Evolutionary conservation across 2,113 vertebrate species (phyloP).

Genomic region (Bothrops jararaca): DNA sequence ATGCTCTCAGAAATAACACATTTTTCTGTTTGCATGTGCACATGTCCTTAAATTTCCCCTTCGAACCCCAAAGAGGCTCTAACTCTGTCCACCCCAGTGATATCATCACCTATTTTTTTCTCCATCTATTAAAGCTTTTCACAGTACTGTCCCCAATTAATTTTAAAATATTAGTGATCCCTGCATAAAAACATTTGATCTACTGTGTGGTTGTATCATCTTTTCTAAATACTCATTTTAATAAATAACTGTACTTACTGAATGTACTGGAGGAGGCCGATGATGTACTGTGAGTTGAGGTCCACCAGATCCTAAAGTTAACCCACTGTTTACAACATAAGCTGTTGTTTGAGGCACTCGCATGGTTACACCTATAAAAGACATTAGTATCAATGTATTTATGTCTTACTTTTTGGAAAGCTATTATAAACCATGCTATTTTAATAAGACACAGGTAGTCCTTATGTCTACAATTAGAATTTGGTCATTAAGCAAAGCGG

Average conservation of each 20-base stretch:
- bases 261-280: conserved; percentile 72
- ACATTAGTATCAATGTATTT: neutral
- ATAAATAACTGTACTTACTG: conserved; percentile 56
- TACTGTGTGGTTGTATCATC: neutral
- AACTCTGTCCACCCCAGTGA: neutral
- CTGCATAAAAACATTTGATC: neutral
- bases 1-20: neutral
- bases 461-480: neutral
- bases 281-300: conserved; percentile 83
- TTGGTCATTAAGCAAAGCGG: neutral
- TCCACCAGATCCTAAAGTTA: conserved; percentile 72
- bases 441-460: neutral
- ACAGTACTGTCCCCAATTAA: neutral
- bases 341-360: conserved; percentile 77
- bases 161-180: neutral
- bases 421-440: neutral
- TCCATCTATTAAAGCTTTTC: neutral
- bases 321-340: conserved; percentile 77
- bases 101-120: neutral
- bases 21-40: neutral
- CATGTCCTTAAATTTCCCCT: neutral
- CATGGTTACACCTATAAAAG: conserved; percentile 68
- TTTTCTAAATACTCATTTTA: neutral
- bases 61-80: neutral
- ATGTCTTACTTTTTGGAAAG: neutral